These are phyloP conservation scores for Pinna nobilis DNA, from an alignment of 1,140 invertebrate genomes.

Conservation along the genomic window DNA sequence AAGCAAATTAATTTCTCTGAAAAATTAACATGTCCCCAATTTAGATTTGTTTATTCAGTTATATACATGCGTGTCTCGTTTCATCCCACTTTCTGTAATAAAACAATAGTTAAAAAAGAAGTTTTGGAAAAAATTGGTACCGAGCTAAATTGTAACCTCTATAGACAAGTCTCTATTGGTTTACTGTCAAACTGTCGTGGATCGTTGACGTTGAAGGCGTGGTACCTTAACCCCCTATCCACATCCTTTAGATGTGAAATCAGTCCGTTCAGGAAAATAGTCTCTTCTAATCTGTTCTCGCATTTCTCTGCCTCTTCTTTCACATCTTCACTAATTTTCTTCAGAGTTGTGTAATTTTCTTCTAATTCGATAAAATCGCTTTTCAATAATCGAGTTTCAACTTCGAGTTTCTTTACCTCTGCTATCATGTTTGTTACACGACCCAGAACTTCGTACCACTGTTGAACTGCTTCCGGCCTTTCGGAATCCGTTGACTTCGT, in stretches of 20 bases:
- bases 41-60: no score
- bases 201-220: not conserved
- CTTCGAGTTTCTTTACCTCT: not conserved
- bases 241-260: slow-evolving; percentile 17
- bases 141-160: no score
- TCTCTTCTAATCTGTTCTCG: slow-evolving; percentile 11
- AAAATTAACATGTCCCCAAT: no score
- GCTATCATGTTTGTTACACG: not conserved
- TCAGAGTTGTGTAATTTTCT: not conserved
- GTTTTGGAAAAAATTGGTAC: no score
- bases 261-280: slow-evolving; percentile 3
- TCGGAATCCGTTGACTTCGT: not conserved
- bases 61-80: no score
- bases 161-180: no score
- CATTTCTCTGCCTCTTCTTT: not conserved
- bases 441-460: not conserved
- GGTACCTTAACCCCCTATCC: not conserved
- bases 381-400: not conserved
- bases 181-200: not conserved
- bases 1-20: no score
- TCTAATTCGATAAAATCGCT: slow-evolving; percentile 4
- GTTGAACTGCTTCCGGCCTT: not conserved
- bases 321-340: not conserved
- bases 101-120: no score
- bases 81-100: no score